Evolutionary conservation across 2,113 vertebrate genomes (phyloP).

Genomic region (Thomomys bottae): DNA sequence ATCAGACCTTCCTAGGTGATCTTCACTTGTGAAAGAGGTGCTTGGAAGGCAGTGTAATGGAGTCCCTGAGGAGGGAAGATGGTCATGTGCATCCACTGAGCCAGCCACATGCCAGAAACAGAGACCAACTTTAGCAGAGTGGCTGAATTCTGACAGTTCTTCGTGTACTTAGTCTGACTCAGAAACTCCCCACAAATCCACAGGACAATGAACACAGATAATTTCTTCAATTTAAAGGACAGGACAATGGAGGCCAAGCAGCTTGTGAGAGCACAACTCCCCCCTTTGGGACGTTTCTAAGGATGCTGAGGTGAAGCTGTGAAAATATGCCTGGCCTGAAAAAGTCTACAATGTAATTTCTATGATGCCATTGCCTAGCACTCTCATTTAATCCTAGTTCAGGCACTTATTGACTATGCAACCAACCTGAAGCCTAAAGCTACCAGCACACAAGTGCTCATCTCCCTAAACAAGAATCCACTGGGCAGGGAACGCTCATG

Average conservation of each 20-base stretch:
- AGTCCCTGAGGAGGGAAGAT: neutral
- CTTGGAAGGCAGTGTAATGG: neutral
- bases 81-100: neutral
- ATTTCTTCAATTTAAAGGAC: neutral
- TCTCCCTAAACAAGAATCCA: neutral
- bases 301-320: neutral
- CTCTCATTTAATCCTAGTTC: too few relatives aligned
- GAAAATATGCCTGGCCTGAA: neutral
- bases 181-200: neutral
- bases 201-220: neutral
- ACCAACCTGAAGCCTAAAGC: neutral
- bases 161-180: neutral
- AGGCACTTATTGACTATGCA: too few relatives aligned
- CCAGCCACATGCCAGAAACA: neutral
- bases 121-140: neutral
- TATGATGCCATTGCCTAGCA: neutral
- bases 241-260: neutral
- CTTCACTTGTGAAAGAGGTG: neutral
- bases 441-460: neutral
- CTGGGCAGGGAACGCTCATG: neutral
- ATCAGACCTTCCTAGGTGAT: neutral
- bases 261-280: neutral
- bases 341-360: accelerated
- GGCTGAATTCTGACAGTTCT: neutral
- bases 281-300: neutral